Percentiles rank a stretch among this genome's conserved stretches.
Evolutionary conservation across 2,797 vertebrate species (phyloP).

Genomic region (Bufotes viridis): DNA sequence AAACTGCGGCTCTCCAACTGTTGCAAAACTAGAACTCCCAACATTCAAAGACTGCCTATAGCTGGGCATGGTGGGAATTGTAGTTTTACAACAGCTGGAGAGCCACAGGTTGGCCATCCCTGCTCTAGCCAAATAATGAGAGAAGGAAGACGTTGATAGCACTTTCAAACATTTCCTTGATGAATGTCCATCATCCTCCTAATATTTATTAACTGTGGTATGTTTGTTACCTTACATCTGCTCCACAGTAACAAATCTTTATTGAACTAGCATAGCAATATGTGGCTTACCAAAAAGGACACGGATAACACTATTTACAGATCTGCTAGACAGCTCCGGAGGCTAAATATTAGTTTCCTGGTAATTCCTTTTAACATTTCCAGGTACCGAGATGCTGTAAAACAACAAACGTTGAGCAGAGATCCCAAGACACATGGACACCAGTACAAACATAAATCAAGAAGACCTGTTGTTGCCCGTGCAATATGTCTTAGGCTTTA

Average conservation of each 20-base stretch:
- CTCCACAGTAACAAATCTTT: neutral
- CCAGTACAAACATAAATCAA: neutral
- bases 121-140: neutral
- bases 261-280: neutral
- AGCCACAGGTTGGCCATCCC: no score
- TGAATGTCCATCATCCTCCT: neutral
- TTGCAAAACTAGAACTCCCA: no score
- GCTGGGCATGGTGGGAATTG: no score
- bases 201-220: conserved; percentile 4
- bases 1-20: no score
- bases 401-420: neutral
- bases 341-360: neutral
- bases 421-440: neutral
- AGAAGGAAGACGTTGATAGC: conserved; percentile 1
- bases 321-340: conserved; percentile 8
- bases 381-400: neutral
- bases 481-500: neutral
- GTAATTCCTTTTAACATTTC: no score
- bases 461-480: neutral
- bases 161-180: conserved; percentile 10
- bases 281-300: neutral
- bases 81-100: no score
- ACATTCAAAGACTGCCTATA: no score
- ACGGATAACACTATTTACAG: neutral
- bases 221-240: neutral